A percentile compares a stretch with the other conserved stretches of the same genome.
phyloP scores from a whole-genome alignment of 2,888 invertebrate species.

The Zaprionus obscuricornis region DNA sequence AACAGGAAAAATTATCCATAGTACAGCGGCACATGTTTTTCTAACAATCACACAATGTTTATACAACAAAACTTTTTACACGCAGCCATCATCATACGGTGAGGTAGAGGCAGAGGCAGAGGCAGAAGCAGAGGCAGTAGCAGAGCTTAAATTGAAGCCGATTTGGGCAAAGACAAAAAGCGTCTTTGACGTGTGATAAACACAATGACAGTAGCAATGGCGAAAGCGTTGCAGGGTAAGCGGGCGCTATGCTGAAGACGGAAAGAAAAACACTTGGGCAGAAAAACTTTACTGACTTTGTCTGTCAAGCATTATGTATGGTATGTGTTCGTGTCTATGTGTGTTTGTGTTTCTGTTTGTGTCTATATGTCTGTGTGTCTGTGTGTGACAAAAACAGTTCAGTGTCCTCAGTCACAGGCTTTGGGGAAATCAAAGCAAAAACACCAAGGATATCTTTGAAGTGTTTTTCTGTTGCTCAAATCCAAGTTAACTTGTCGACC shows the following conservation, averaged over 20 bases:
- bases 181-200: slow-evolving; percentile 77
- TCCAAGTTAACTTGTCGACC: slow-evolving; percentile 23
- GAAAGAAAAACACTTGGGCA: slow-evolving; percentile 65
- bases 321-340: no score
- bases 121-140: background rate
- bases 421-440: slow-evolving; percentile 61
- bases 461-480: slow-evolving; percentile 22
- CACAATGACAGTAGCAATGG: slow-evolving; percentile 20
- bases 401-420: slow-evolving; percentile 37
- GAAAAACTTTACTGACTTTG: slow-evolving; percentile 57
- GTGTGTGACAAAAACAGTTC: slow-evolving; percentile 68
- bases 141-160: slow-evolving; percentile 69
- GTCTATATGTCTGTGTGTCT: no score
- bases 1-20: no score
- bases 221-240: background rate
- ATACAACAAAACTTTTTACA: slow-evolving; percentile 77
- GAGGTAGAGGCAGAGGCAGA: slow-evolving; percentile 13
- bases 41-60: slow-evolving; percentile 78
- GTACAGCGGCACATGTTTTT: slow-evolving; percentile 72
- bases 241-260: background rate
- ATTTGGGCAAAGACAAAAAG: slow-evolving; percentile 76
- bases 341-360: no score
- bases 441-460: slow-evolving; percentile 30
- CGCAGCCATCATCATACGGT: slow-evolving; percentile 23
- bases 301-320: slow-evolving; percentile 11